Evolutionary conservation across 1,140 invertebrate species (phyloP).

Genomic region (Cotesia chilonis): DNA sequence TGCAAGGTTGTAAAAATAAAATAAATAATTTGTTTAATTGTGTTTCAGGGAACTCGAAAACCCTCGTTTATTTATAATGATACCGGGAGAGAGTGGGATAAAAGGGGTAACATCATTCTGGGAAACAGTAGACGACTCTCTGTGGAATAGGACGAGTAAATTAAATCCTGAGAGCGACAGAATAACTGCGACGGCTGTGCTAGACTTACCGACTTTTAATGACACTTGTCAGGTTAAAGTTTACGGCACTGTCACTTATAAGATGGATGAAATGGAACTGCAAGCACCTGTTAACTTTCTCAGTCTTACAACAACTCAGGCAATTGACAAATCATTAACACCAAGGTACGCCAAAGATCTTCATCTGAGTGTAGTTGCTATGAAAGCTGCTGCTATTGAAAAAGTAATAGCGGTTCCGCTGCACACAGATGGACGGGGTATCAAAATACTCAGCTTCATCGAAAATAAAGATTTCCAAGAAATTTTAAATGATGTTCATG

Average conservation of each 20-base stretch:
- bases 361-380: constrained; percentile 43
- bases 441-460: constrained; percentile 44
- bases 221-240: constrained; percentile 35
- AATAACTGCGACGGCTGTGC: constrained; percentile 46
- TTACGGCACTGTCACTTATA: constrained; percentile 52
- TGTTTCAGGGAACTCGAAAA: constrained; percentile 49
- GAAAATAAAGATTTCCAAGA: constrained; percentile 45
- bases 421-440: constrained; percentile 24
- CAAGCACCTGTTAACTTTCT: constrained; percentile 49
- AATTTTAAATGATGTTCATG: constrained; percentile 42
- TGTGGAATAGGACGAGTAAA: constrained; percentile 41
- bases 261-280: constrained; percentile 47
- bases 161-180: constrained; percentile 39
- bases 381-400: constrained; percentile 52
- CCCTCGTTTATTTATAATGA: constrained; percentile 48
- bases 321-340: constrained; percentile 42
- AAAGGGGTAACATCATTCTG: constrained; percentile 48
- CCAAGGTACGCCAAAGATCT: constrained; percentile 38
- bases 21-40: constrained; percentile 17
- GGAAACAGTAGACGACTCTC: constrained; percentile 41
- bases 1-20: too few relatives aligned
- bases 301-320: constrained; percentile 41
- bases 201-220: constrained; percentile 55
- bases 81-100: constrained; percentile 41
- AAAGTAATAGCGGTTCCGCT: constrained; percentile 43